A percentile compares a stretch with the other conserved stretches of the same genome.
Conservation (phyloP, 2,888 invertebrate genomes). For the Hartigia nigra region DNA sequence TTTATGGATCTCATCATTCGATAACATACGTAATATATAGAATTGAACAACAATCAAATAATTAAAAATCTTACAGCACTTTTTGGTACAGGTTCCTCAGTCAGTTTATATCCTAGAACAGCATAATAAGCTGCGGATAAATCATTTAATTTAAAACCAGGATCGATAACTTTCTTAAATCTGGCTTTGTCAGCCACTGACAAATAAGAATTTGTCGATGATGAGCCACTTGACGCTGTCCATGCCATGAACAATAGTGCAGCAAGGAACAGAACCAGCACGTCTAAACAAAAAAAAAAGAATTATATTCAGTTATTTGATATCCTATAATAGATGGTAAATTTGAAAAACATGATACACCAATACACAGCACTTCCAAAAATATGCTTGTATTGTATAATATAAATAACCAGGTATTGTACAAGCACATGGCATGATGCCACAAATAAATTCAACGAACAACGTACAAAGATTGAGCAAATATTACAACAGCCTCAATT, state of each 20-base stretch:
- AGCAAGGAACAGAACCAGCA: neutral
- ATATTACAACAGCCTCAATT: neutral
- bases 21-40: neutral
- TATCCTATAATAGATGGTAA: neutral
- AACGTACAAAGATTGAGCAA: neutral
- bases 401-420: neutral
- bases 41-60: conserved; percentile 12
- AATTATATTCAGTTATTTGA: neutral
- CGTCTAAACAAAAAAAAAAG: neutral
- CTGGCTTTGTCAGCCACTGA: conserved; percentile 52
- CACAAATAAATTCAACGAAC: neutral
- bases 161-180: conserved; percentile 54
- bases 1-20: conserved; percentile 50
- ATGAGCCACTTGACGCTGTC: conserved; percentile 40
- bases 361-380: neutral
- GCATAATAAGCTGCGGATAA: conserved; percentile 78
- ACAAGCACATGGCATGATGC: neutral
- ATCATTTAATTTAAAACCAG: conserved; percentile 67
- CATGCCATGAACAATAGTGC: conserved; percentile 26
- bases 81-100: conserved; percentile 72
- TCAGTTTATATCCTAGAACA: conserved; percentile 76
- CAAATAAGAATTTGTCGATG: conserved; percentile 60
- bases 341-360: neutral
- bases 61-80: conserved; percentile 66
- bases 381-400: neutral